A percentile compares a stretch with the other conserved stretches of the same genome.
Conservation (phyloP, 2,797 vertebrate genomes). For the Paratrypauchen microcephalus region DNA sequence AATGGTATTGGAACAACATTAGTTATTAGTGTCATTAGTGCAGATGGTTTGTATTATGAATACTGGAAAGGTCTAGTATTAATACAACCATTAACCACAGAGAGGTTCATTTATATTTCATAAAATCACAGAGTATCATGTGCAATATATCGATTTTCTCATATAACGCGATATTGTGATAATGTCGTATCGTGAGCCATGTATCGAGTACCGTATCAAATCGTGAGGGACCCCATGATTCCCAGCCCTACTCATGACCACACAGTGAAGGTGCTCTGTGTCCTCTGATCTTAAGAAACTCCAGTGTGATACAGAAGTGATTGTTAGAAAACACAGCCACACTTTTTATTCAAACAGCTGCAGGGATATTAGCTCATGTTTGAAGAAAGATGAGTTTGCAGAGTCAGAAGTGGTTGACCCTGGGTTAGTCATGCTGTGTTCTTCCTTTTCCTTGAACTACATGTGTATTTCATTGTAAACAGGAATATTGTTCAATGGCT, state of each 20-base stretch:
- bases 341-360: not conserved
- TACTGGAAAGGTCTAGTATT: not conserved
- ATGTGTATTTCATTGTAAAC: too few relatives aligned
- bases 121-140: not conserved
- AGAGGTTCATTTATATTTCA: not conserved
- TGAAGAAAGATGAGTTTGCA: not conserved
- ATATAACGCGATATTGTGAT: too few relatives aligned
- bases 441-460: too few relatives aligned
- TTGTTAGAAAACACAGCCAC: not conserved
- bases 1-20: too few relatives aligned
- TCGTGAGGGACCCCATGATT: too few relatives aligned
- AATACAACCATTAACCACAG: not conserved
- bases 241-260: too few relatives aligned
- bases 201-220: too few relatives aligned
- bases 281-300: not conserved
- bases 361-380: constrained; percentile 5
- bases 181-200: too few relatives aligned
- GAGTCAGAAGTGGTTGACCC: not conserved
- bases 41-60: not conserved
- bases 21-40: not conserved
- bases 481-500: too few relatives aligned
- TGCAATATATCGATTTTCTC: too few relatives aligned
- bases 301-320: not conserved
- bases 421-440: not conserved
- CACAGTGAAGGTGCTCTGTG: not conserved